These are phyloP conservation scores for Aplysina aerophoba DNA, from an alignment of 37 sponge, comb jelly and placozoan genomes.

Conservation along the genomic window DNA sequence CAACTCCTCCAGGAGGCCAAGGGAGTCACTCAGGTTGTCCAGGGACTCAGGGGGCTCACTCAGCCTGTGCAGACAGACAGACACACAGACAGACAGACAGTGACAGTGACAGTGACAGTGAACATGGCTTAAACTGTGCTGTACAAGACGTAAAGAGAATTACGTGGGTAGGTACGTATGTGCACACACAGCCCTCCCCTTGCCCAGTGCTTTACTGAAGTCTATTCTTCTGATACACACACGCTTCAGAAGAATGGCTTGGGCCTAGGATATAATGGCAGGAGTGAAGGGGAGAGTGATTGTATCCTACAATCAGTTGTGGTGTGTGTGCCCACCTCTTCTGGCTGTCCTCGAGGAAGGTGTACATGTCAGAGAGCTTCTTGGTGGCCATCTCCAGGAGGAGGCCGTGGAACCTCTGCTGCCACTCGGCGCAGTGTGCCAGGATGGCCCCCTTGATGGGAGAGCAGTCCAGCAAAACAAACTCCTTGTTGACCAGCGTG, in stretches of 20 bases:
- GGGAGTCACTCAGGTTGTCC: slow-evolving; percentile 87
- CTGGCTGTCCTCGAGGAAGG: slow-evolving; percentile 70
- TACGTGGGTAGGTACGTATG: too few species aligned
- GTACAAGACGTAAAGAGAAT: too few species aligned
- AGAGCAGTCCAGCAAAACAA: slow-evolving; percentile 95
- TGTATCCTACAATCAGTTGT: too few species aligned
- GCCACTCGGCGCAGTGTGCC: slow-evolving; percentile 93
- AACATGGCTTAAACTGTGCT: too few species aligned
- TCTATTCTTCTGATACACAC: too few species aligned
- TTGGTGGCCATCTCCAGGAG: slow-evolving; percentile 90
- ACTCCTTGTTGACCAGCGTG: slow-evolving; percentile 90
- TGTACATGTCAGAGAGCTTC: slow-evolving; percentile 66
- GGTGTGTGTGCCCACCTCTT: slow-evolving; percentile 63
- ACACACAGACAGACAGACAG: neutral
- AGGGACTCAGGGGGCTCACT: slow-evolving; percentile 81
- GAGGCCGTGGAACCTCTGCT: slow-evolving; percentile 84
- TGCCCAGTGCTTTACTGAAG: neutral
- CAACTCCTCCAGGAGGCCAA: slow-evolving; percentile 83
- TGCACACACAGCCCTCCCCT: too few species aligned
- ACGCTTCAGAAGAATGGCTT: too few species aligned
- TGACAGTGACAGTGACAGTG: neutral
- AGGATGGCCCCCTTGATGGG: slow-evolving; percentile 90
- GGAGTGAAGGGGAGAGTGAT: too few species aligned
- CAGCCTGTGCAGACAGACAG: slow-evolving; percentile 52
- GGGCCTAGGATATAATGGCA: too few species aligned